Conservation (phyloP, 2,797 vertebrate genomes). For the Tragopan temminckii region DNA sequence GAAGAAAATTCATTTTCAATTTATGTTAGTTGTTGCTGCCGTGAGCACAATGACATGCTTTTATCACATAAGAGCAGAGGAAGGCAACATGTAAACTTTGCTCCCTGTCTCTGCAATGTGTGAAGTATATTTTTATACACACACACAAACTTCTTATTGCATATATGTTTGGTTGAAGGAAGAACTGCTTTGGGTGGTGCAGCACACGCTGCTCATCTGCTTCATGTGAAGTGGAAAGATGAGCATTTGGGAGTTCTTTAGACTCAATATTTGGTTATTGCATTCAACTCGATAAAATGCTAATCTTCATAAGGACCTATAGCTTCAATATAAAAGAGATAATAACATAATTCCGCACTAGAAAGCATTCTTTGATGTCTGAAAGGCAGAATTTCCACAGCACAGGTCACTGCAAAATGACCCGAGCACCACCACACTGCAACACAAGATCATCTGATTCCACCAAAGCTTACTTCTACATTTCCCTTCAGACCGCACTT, state of each 20-base stretch:
- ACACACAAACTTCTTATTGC: background rate
- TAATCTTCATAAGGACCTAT: background rate
- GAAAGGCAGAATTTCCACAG: background rate
- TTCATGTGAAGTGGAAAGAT: background rate
- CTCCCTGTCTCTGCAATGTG: background rate
- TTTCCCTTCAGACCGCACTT: background rate
- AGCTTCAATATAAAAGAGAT: background rate
- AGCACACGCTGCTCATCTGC: background rate
- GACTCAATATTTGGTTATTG: background rate
- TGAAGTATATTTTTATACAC: background rate
- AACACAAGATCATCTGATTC: background rate
- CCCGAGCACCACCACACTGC: background rate
- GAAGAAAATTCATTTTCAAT: slow-evolving; percentile 72
- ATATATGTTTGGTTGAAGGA: background rate
- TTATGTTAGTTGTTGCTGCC: slow-evolving; percentile 15
- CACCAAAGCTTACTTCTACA: background rate
- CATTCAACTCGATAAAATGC: background rate
- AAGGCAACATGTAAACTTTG: background rate
- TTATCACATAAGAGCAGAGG: slow-evolving; percentile 4
- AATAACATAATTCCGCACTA: background rate
- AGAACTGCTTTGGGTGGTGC: background rate
- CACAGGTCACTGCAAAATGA: background rate
- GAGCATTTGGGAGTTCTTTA: background rate
- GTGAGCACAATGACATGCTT: background rate
- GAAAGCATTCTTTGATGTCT: background rate